These are phyloP conservation scores for Podiceps cristatus DNA, from an alignment of 2,113 vertebrate species.

Conservation along the genomic window DNA sequence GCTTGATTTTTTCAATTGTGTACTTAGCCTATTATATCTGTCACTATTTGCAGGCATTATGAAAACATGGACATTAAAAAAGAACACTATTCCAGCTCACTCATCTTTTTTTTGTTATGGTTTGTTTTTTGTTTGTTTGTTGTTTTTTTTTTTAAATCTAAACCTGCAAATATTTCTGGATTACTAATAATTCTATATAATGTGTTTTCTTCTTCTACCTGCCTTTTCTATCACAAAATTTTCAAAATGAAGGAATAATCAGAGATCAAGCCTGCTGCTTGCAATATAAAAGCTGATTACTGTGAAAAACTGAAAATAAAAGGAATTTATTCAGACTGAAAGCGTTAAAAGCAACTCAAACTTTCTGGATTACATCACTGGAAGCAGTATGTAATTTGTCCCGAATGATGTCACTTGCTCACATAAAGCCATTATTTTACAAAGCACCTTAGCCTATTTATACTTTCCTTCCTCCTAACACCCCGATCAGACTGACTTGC, in stretches of 20 bases:
- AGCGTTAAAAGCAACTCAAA: slow-evolving; percentile 27
- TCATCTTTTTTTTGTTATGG: neutral
- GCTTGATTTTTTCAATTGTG: neutral
- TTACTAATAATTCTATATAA: neutral
- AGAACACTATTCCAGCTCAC: neutral
- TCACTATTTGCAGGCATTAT: neutral
- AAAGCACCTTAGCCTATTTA: slow-evolving; percentile 33
- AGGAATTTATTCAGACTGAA: slow-evolving; percentile 22
- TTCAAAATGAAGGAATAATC: neutral
- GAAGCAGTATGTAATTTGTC: slow-evolving; percentile 47
- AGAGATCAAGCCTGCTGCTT: neutral
- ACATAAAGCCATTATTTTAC: slow-evolving; percentile 39
- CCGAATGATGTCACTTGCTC: slow-evolving; percentile 47
- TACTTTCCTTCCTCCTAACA: neutral
- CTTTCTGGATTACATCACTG: slow-evolving; percentile 46
- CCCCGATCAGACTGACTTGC: neutral
- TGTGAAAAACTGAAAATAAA: slow-evolving; percentile 8
- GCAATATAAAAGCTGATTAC: neutral
- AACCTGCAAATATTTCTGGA: neutral
- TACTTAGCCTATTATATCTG: neutral
- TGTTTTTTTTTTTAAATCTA: neutral
- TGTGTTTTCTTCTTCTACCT: neutral
- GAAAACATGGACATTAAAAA: neutral
- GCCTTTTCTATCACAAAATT: neutral
- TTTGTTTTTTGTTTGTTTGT: too few species aligned